Evolutionary conservation across 2,113 vertebrate genomes (phyloP).

Genomic region (Cyanocitta stelleri): DNA sequence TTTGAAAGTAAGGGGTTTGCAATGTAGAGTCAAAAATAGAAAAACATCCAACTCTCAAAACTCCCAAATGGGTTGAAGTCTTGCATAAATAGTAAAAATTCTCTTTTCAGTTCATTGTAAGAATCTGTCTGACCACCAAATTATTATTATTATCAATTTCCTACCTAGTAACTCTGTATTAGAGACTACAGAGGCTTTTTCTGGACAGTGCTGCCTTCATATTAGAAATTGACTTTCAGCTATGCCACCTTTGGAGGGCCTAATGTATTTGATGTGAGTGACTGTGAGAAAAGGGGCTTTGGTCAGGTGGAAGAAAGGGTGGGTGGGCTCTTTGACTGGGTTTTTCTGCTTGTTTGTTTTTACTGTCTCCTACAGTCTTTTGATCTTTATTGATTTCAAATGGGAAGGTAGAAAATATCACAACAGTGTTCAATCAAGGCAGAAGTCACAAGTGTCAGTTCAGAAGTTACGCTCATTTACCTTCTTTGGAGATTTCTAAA

Average conservation of each 20-base stretch:
- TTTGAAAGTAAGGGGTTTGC: background rate
- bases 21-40: background rate
- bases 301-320: background rate
- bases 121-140: background rate
- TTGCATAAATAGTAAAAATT: background rate
- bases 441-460: background rate
- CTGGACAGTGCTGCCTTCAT: background rate
- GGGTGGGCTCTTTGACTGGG: background rate
- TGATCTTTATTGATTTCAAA: background rate
- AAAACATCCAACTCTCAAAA: background rate
- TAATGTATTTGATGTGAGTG: background rate
- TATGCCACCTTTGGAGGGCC: background rate
- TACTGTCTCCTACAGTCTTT: background rate
- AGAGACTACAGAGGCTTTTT: background rate
- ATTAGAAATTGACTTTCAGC: background rate
- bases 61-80: background rate
- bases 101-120: background rate
- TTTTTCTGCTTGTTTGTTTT: background rate
- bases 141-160: background rate
- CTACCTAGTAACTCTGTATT: background rate
- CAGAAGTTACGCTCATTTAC: background rate
- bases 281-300: background rate
- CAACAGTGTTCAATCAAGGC: background rate
- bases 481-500: background rate
- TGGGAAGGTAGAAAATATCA: background rate